Evolutionary conservation across 30 jellyfish, hydroid and myxozoan genomes (phyloP).

Genomic region (Pseudorhiza aurosa): DNA sequence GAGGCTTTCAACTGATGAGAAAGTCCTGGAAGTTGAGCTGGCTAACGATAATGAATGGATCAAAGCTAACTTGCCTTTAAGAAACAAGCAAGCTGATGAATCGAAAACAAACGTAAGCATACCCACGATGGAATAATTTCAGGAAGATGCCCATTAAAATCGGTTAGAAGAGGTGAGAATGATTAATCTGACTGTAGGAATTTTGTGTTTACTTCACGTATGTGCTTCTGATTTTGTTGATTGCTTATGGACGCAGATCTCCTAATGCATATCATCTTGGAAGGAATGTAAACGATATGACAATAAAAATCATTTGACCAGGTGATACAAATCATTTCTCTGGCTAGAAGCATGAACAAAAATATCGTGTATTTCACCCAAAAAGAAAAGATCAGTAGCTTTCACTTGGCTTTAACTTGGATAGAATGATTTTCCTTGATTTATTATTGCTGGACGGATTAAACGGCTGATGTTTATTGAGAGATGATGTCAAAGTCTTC

Average conservation of each 20-base stretch:
- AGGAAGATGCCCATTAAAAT: constrained; percentile 37
- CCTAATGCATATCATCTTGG: constrained; percentile 80
- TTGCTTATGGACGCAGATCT: constrained; percentile 92
- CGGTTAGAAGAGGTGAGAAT: constrained; percentile 44
- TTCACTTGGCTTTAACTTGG: too few species aligned
- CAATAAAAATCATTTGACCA: constrained; percentile 62
- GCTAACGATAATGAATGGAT: constrained; percentile 36
- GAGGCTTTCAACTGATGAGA: constrained; percentile 53
- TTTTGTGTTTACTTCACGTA: constrained; percentile 50
- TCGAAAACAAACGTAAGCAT: not conserved
- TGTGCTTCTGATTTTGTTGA: constrained; percentile 62
- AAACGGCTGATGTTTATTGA: too few species aligned
- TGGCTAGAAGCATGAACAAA: too few species aligned
- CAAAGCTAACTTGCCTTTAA: constrained; percentile 14
- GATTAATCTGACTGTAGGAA: constrained; percentile 54
- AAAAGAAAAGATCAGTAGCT: too few species aligned
- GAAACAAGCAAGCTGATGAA: constrained; percentile 1
- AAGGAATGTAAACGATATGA: constrained; percentile 26
- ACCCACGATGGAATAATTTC: constrained; percentile 51
- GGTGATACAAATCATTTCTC: too few species aligned
- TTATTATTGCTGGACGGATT: too few species aligned
- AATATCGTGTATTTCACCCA: too few species aligned
- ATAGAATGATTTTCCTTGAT: too few species aligned
- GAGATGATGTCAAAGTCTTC: too few species aligned
- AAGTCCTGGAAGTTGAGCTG: constrained; percentile 53